Base-by-base conservation (phyloP, 2,797 vertebrate genomes). In the Oreonectes daqikongensis region DNA sequence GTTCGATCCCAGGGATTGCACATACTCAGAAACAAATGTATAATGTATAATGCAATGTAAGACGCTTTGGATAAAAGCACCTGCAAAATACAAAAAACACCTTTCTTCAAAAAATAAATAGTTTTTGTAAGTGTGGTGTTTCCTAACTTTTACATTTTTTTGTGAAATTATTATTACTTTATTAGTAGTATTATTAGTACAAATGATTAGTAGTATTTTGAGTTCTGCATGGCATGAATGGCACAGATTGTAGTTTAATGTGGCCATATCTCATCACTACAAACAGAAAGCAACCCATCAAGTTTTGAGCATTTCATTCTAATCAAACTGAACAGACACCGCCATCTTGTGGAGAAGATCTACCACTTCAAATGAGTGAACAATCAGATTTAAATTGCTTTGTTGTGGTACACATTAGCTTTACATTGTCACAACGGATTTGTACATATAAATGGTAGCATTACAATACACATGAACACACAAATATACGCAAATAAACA, bases 281-380 rank as follows among this genome's bases (percentile, higher is more conserved):
- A 86, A 85, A 72, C 81, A 82, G 87, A 89, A 89, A 90, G 84
- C 90, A 89, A 92, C 88, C 86, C 90, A 87, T 92, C 90, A 90
- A 57, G 52, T 81, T 72, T 84, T 88, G 84, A 42, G 72, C 79
- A 86, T 86, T 88, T 85, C 89, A 38, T 30, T 22, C 3, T 22
- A 35, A 30, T 46, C 74, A 72, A 5, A 38, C 80, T 69, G 85
- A 83, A 65, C 65, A 83, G 75, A 84, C 85, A 88, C 53, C 89
- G 52, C 90, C 92, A 93, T 90, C 93, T 90, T 85, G 91, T 93
- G 92, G 90, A 78, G 32, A 35, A 35, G 32, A 2, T 35, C 32
- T 32, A 2, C 32, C 4, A 0, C 12, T 15, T 48, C 52, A 26
- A 18, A 15, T 10, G 38, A 71, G 14, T 26, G 5, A n/a, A 20